Evolutionary conservation across 1,140 invertebrate genomes (phyloP).

Genomic region (Paraescarpia echinospica): DNA sequence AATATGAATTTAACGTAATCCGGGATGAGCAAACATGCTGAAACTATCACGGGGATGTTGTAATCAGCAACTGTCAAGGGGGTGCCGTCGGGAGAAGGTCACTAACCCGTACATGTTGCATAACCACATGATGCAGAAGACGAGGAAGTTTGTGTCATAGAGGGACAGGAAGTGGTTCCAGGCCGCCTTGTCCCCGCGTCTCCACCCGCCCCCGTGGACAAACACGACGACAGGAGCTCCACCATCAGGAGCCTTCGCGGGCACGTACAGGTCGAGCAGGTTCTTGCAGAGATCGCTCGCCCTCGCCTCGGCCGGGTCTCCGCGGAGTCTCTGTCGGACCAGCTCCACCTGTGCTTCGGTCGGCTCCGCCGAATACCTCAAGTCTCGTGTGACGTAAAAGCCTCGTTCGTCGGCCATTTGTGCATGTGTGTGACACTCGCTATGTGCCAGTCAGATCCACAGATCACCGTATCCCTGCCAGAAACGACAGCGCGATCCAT

Average conservation of each 20-base stretch:
- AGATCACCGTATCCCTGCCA: neutral
- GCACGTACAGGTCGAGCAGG: neutral
- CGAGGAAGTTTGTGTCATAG: slow-evolving; percentile 32
- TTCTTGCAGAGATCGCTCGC: neutral
- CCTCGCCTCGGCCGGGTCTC: neutral
- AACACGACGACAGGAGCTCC: slow-evolving; percentile 32
- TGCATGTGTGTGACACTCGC: neutral
- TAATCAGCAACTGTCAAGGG: no score
- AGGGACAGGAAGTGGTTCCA: slow-evolving; percentile 32
- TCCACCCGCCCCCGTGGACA: slow-evolving; percentile 37
- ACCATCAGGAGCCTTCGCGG: neutral
- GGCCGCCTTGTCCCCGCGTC: slow-evolving; percentile 31
- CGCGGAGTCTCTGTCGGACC: neutral
- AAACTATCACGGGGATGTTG: no score
- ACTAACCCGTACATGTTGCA: neutral
- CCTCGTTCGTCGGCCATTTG: neutral
- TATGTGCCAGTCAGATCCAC: neutral
- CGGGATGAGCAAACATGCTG: no score
- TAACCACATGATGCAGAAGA: slow-evolving; percentile 17
- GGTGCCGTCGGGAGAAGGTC: no score
- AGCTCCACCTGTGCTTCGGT: neutral
- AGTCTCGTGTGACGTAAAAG: neutral
- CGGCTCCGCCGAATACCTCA: neutral
- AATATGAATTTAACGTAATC: no score
- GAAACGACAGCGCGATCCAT: neutral